Evolutionary conservation across 2,797 vertebrate species (phyloP), one percentile per base, ranked within the genome.

Genomic region (Falco novaeseelandiae): DNA sequence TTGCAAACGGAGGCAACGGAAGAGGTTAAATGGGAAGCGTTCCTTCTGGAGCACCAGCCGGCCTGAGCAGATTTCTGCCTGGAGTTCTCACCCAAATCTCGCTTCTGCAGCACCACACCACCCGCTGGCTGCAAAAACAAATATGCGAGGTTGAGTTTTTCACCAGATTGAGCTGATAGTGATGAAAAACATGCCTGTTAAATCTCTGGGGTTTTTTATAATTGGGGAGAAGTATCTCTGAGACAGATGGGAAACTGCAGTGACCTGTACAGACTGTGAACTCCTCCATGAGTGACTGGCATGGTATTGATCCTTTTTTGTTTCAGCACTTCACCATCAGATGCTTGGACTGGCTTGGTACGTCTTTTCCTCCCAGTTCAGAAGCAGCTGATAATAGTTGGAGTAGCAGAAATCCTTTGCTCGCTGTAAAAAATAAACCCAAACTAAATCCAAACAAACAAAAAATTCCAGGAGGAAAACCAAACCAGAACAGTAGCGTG

Each of bases 161-260:
- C 89, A 90, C 82, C 96, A 96, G 95, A 97, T 97, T 97, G 95
- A 94, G 95, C 92, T 78, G 93, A 46, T 83, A 70, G 95, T 93
- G 94, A 91, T 96, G 93, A 94, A 97, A 97, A 97, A 96, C 95
- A 96, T 96, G 95, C 93, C 94, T 97, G 93, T 97, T 93, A 95
- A 93, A 96, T 97, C 95, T 94, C 93, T 78, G 77, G 79, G 87
- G 4, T 42, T 84, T 93, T 83, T 96, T 95, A 72, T 96, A 97
- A 97, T 87, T 92, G 95, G 94, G 82, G 96, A 93, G 87, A 91
- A 89, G 44, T 71, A 87, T 90, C 85, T 94, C 69, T 0, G 36
- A 96, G 93, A 94, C 95, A 96, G 95, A 92, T 94, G 95, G 94
- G 92, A 96, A 89, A 87, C 80, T 93, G 93, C 85, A 91, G 78